phyloP scores from a whole-genome alignment of 2,113 vertebrate species.

The Toxotes jaculatrix region DNA sequence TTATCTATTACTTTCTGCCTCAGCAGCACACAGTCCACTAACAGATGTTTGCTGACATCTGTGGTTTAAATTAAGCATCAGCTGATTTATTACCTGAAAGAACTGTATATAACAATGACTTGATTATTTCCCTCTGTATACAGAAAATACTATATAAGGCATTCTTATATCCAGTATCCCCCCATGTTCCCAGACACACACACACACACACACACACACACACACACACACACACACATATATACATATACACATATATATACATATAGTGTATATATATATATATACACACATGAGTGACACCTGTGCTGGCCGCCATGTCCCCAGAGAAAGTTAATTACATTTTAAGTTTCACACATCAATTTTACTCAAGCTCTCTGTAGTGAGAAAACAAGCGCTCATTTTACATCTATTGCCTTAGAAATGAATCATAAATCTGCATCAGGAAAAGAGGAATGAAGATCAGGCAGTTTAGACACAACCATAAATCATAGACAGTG shows the following conservation, averaged over 20 bases:
- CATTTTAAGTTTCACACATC: conserved; percentile 19
- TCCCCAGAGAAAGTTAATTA: conserved; percentile 24
- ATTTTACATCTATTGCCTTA: conserved; percentile 31
- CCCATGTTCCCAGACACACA: neutral
- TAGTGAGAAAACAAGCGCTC: conserved; percentile 3
- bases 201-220: neutral
- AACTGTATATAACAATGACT: neutral
- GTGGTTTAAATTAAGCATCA: too few relatives aligned
- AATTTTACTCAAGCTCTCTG: conserved; percentile 7
- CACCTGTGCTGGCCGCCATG: conserved; percentile 4
- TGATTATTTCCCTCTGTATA: too few relatives aligned
- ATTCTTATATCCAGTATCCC: too few relatives aligned
- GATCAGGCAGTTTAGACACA: neutral
- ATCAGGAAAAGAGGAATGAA: conserved; percentile 30
- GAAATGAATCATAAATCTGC: conserved; percentile 43
- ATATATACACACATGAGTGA: neutral
- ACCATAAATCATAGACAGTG: conserved; percentile 38
- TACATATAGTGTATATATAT: too few relatives aligned
- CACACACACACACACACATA: neutral
- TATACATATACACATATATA: too few relatives aligned
- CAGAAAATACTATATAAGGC: too few relatives aligned
- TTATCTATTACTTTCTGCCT: too few relatives aligned
- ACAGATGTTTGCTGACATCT: too few relatives aligned
- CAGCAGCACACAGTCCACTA: too few relatives aligned
- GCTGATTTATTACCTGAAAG: neutral